These are phyloP conservation scores for Probaryconus sp. DNA, from an alignment of 1,140 invertebrate genomes.

Conservation along the genomic window DNA sequence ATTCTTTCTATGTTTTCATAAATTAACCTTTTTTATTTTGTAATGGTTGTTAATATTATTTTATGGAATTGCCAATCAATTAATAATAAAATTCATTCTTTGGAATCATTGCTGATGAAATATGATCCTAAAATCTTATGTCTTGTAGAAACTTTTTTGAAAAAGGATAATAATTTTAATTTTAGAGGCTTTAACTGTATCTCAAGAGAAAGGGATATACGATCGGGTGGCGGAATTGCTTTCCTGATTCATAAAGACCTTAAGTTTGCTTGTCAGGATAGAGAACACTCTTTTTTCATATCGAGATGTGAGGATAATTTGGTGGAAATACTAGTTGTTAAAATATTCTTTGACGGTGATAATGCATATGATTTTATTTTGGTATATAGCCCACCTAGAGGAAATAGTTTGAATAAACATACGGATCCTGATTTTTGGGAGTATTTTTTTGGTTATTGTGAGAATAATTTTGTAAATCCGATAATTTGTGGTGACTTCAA, in stretches of 20 bases:
- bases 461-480: neutral
- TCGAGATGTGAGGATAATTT: neutral
- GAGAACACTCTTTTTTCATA: neutral
- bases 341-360: neutral
- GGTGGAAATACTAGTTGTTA: neutral
- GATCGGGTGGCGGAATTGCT: neutral
- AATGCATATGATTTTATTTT: neutral
- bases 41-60: too few relatives aligned
- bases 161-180: neutral
- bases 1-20: too few relatives aligned
- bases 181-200: neutral
- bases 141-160: neutral
- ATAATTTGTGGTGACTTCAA: constrained; percentile 17
- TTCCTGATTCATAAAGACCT: neutral
- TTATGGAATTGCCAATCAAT: too few relatives aligned
- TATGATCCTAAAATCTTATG: neutral
- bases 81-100: too few relatives aligned
- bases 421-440: constrained; percentile 9
- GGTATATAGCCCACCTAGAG: constrained; percentile 6
- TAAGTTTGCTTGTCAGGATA: neutral
- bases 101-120: too few relatives aligned
- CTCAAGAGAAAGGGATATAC: neutral
- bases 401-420: neutral
- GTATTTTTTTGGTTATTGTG: neutral
- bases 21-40: too few relatives aligned